Base-by-base conservation (phyloP, 2,888 invertebrate genomes). In the Athripsodes cinereus region DNA sequence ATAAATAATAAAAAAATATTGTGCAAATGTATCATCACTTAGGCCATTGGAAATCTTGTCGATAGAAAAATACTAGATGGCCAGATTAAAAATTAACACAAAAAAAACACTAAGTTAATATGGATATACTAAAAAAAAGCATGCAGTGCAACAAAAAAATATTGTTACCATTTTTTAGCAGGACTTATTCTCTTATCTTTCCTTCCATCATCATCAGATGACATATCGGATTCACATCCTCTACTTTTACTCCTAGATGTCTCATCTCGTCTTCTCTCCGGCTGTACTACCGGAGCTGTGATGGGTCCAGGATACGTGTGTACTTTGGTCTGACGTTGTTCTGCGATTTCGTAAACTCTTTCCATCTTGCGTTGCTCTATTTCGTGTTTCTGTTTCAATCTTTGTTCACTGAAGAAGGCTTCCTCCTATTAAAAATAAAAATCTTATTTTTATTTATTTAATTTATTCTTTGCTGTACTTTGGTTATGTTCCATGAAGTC, bases 331-430 rank as follows among this genome's bases (percentile, higher is more conserved):
- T 13, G 8, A 1, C 47, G n/a, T 6, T 11, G 16, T 1, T 52
- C 51, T 10, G 26, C 26, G 10, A 10, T 26, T 20, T 57, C 57
- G 22, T 19, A 51, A 8, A 52, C 46, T 22, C 19, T 46, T 63
- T 76, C 73, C 61, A 78, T 60, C 65, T 71, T 74, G 26, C 67
- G 69, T 62, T 78, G 76, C 18, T 69, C 72, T 55, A 55, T 69
- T 1, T 73, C 70, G 44, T 69, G 72, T 22, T 70, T 67, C 63
- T 69, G 65, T 65, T 72, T 67, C 59, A 73, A 73, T 13, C 72
- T 69, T 11, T 68, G 66, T 46, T 72, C 74, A 62, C 74, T 71
- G 72, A 74, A 74, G 57, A 69, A 74, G 1, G 74, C 71, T 34
- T 66, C 69, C 68, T 68, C 73, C 78, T 77, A 62, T 55, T 69